Base-by-base conservation (phyloP, 92 coral and sea anemone genomes). In the Phymanthus crucifer region DNA sequence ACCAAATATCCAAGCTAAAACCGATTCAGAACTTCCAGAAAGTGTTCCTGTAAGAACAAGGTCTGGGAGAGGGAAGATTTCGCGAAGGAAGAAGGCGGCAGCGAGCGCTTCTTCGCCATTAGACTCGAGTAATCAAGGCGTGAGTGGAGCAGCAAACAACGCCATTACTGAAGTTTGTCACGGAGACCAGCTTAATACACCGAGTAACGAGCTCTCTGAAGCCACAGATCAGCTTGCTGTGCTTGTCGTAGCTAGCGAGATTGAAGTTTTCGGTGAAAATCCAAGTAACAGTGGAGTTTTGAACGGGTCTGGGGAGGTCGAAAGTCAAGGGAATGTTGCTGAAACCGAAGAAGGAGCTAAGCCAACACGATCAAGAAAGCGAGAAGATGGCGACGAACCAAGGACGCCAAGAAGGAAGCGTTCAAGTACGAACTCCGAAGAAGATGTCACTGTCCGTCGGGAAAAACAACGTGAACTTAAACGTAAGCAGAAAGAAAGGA, bases 381-480 rank as follows among this genome's bases (percentile, higher is more conserved):
- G 71, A 23, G 71, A 87, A 37, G 90, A 87, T 67, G 80, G 80
- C 67, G 87, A 81, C 48, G 85, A 87, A 34, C 93, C 67, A 19
- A 70, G 85, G 70, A 79, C 71, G 46, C 82, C 84, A 37, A 84
- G 94, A 32, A 84, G 89, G 54, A 87, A 89, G 68, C 83, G 80
- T 75, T 84, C 86, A 70, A 85, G 91, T 76, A 88, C 84, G 18
- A 89, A 85, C 17, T 86, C 87, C 80, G 97, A 92, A 81, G 71
- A 72, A 65, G 71, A 75, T 3, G 88, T 92, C 85, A 87, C 97
- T 65, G 97, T 90, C 17, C 90, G 97, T 12, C 89, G 97, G 10
- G 97, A 92, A 75, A 92, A 92, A 73, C 97, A 92, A 74, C 94
- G 97, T 27, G 97, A 92, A 52, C 83, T 92, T 26, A 92, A 92